Base-by-base conservation (phyloP, 2,113 vertebrate genomes). In the Amblyornis subalaris region DNA sequence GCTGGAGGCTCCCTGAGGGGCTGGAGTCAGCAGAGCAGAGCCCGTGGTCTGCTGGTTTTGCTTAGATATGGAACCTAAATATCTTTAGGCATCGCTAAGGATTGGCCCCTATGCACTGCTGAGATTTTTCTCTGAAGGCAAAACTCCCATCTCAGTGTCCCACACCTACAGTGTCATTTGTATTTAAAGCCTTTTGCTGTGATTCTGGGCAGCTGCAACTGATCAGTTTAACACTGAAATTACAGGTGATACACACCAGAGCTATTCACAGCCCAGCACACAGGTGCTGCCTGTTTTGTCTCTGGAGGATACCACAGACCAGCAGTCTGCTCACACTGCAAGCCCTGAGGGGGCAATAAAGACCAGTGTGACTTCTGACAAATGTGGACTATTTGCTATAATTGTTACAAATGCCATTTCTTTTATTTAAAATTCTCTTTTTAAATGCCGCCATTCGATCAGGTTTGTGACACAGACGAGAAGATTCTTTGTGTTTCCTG, bases 81-180 rank as follows among this genome's bases (percentile, higher is more conserved):
- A 10, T 2, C 24, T 40, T 20, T 14, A 42, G 36, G 17, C 19
- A 7, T 36, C 8, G 2, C 48, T 20, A 6, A 33, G 23, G 66
- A 7, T 4, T 11, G 4, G 9, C n/a, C 22, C 36, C 20, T 11
- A 0, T 1, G n/a, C 36, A 26, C 50, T 9, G 7, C 9, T 0
- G 0, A 6, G 40, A 11, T 8, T 19, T 28, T 51, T 28, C 47
- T 38, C 18, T 9, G 4, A 14, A 36, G 2, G 9, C 5, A 21
- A 14, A 51, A 21, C 23, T 44, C n/a, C 36, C 5, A 2, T 21
- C 16, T 20, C 13, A 18, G 5, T 8, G 4, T 42, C 29, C 58
- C 47, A 24, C 50, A 53, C 31, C 57, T 62, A 16, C 47, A 26
- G n/a, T 17, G 14, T 42, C 23, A 4, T 14, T 66, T 26, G 45